Conservation (phyloP, 2,113 vertebrate species). For the Urocynchramus pylzowi region DNA sequence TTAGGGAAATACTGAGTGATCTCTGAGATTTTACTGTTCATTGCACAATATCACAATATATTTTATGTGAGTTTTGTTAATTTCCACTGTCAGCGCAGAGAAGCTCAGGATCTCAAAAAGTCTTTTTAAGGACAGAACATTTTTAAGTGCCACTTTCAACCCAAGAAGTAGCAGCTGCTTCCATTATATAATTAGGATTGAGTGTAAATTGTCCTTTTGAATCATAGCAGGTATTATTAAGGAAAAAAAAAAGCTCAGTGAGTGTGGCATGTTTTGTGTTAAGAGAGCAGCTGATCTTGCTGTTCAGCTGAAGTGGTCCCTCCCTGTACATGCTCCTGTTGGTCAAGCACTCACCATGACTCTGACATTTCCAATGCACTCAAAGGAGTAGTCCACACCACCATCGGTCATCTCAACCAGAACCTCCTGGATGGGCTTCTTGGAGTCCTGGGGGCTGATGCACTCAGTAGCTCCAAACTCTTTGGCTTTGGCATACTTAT, state of each 20-base stretch:
- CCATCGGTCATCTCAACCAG: slow-evolving; percentile 76
- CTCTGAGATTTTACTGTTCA: neutral
- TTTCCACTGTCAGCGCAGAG: neutral
- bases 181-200: neutral
- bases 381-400: slow-evolving; percentile 80
- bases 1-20: neutral
- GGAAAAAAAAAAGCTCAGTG: neutral
- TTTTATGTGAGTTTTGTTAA: neutral
- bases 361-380: slow-evolving; percentile 79
- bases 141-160: neutral
- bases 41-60: neutral
- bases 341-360: slow-evolving; percentile 72
- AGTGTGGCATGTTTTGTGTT: neutral
- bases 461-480: slow-evolving; percentile 80
- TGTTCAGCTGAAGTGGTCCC: neutral
- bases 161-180: neutral
- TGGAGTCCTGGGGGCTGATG: slow-evolving; percentile 74
- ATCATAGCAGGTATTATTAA: neutral
- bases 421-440: slow-evolving; percentile 78
- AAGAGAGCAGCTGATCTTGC: neutral
- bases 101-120: neutral
- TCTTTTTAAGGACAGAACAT: neutral
- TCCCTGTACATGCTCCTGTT: neutral
- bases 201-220: neutral
- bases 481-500: slow-evolving; percentile 75